phyloP scores from a whole-genome alignment of 2,797 vertebrate species.

The Vultur gryphus region DNA sequence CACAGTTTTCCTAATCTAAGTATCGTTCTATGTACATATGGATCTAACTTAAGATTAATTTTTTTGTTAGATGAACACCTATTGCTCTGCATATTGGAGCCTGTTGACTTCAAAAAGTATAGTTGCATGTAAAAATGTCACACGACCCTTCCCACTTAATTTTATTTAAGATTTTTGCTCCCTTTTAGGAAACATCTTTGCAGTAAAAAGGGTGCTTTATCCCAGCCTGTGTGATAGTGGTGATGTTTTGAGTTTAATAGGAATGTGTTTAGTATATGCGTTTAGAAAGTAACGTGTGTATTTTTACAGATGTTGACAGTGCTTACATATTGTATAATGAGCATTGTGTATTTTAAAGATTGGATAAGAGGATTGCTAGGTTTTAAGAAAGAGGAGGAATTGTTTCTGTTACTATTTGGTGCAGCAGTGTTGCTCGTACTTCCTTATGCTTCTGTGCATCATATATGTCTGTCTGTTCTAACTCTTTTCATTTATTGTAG shows the following conservation, averaged over 20 bases:
- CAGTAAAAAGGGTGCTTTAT: not conserved
- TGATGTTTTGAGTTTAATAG: not conserved
- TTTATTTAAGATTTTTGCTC: not conserved
- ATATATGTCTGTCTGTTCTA: not conserved
- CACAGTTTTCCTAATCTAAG: not conserved
- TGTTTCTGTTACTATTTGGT: not conserved
- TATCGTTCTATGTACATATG: not conserved
- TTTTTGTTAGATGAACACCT: not conserved
- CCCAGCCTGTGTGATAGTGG: not conserved
- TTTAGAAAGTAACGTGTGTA: not conserved
- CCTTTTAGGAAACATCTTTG: not conserved
- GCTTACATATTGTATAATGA: not conserved
- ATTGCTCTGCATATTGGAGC: not conserved
- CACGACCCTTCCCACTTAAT: not conserved
- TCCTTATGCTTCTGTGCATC: not conserved
- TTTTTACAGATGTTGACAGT: not conserved
- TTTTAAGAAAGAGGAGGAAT: not conserved
- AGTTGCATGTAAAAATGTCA: not conserved
- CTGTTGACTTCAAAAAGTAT: not conserved
- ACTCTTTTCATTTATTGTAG: not conserved
- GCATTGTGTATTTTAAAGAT: not conserved
- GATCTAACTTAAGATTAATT: not conserved
- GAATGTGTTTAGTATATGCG: not conserved
- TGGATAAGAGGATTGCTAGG: not conserved
- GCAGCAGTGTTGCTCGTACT: not conserved